Evolutionary conservation across 1,140 invertebrate genomes (phyloP), one percentile per base, ranked within the genome.

Genomic region (Euborellia annulipes): DNA sequence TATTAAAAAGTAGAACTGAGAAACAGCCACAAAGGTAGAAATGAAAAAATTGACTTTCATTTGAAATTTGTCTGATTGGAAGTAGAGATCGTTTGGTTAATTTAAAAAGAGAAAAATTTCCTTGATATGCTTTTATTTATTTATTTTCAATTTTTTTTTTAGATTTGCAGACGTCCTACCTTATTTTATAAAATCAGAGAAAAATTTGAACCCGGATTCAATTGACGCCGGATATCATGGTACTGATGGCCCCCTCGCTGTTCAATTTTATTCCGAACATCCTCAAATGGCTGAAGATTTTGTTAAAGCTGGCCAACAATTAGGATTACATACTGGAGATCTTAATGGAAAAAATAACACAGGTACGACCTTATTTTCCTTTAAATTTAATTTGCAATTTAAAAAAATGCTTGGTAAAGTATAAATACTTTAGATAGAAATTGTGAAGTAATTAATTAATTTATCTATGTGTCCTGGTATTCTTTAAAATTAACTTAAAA

Each of bases 311-410:
- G 82, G 78, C 0, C 51, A 62, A 38, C 75, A 85, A 52, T 51
- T 88, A 17, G 83, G 84, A 1, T 85, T 83, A 52, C 62, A 66
- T 27, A 76, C 70, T 42, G 71, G 63, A 20, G 75, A 79, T 52
- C 71, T 81, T 6, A 82, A 76, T 54, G 69, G 62, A 3, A 65
- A 68, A 14, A 65, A 64, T 14, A 74, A 76, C 39, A 69, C 74
- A 38, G 71, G 74, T 17, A 62, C 62, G 46, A 62, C 60, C 58
- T 57, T 64, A n/a, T 60, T 54, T 45, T 74, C 30, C 7, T n/a
- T 32, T 7, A 8, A 8, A 32, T 13, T 20, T 18, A n/a, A n/a
- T n/a, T n/a, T n/a, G n/a, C n/a, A n/a, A n/a, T n/a, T n/a, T n/a
- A n/a, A n/a, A n/a, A n/a, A n/a, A n/a, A n/a, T n/a, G n/a, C n/a